phyloP scores from a whole-genome alignment of 1,140 invertebrate genomes.

The Eulimnadia texana region DNA sequence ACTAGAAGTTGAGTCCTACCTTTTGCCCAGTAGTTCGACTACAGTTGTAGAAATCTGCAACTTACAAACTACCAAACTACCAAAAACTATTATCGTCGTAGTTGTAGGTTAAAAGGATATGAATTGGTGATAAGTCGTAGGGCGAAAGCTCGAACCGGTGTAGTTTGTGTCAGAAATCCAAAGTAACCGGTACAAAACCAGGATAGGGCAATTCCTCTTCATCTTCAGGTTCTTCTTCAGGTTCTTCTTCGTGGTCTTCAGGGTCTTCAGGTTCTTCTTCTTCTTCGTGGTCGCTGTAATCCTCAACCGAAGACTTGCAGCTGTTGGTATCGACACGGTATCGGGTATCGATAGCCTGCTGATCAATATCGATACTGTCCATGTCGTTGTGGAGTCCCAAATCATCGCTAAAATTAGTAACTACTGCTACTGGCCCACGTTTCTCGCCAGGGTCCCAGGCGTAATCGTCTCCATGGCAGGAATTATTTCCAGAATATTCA shows the following conservation, averaged over 20 bases:
- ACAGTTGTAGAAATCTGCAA: too few species aligned
- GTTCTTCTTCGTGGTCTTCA: constrained; percentile 18
- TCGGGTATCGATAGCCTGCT: too few species aligned
- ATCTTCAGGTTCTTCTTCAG: constrained; percentile 20
- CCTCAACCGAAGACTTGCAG: not conserved
- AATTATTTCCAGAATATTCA: too few species aligned
- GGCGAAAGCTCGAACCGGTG: constrained; percentile 75
- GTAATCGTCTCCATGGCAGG: not conserved
- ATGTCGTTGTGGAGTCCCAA: not conserved
- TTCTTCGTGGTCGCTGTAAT: constrained; percentile 18
- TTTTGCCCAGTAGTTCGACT: too few species aligned
- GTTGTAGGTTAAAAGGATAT: constrained; percentile 91
- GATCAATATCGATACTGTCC: not conserved
- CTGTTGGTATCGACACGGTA: too few species aligned
- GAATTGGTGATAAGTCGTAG: constrained; percentile 91
- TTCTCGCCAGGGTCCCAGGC: not conserved
- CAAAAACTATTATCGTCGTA: not conserved
- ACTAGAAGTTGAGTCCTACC: not conserved
- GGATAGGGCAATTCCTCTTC: constrained; percentile 54
- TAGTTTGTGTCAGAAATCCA: constrained; percentile 74
- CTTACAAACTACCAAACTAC: too few species aligned
- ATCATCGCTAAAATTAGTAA: not conserved
- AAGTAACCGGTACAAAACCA: constrained; percentile 64
- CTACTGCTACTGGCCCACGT: not conserved
- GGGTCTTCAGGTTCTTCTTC: constrained; percentile 22